A percentile compares a stretch with the other conserved stretches of the same genome.
Evolutionary conservation across 64 coral and sea anemone genomes (phyloP).

Genomic region (Trachythela sp.): DNA sequence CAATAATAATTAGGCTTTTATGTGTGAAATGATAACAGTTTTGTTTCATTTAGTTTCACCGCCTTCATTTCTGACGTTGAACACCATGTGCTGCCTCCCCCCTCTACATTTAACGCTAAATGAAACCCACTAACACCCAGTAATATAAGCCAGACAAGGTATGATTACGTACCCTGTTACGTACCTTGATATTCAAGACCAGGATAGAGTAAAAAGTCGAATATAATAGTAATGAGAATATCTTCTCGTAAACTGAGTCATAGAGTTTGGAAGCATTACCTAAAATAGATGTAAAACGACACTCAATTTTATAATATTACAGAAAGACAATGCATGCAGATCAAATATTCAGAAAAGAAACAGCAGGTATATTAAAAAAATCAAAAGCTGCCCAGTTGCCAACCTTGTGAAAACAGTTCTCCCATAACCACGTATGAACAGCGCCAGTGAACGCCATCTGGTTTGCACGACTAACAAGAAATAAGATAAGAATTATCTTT

Average conservation of each 20-base stretch:
- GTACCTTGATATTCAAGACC: conserved; percentile 76
- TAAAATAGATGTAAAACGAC: conserved; percentile 39
- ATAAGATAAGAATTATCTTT: neutral
- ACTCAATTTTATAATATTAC: too few species aligned
- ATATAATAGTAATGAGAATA: conserved; percentile 60
- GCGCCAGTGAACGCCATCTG: conserved; percentile 89
- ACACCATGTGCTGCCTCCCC: too few species aligned
- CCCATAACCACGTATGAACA: conserved; percentile 87
- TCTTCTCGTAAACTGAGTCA: conserved; percentile 65
- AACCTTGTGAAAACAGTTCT: conserved; percentile 95
- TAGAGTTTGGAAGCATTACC: conserved; percentile 74
- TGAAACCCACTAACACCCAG: neutral
- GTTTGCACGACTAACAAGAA: conserved; percentile 66
- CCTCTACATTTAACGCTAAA: neutral
- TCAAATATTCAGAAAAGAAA: too few species aligned
- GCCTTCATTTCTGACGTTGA: too few species aligned
- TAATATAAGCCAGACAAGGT: too few species aligned
- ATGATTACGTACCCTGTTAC: too few species aligned
- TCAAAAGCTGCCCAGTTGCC: neutral
- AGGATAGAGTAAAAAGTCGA: conserved; percentile 67
- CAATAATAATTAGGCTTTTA: too few species aligned
- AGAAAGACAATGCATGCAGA: too few species aligned
- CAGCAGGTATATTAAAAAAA: too few species aligned
- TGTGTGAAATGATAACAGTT: too few species aligned
- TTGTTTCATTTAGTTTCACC: too few species aligned